Base-by-base conservation (phyloP, 2,113 vertebrate genomes). In the Columba livia region DNA sequence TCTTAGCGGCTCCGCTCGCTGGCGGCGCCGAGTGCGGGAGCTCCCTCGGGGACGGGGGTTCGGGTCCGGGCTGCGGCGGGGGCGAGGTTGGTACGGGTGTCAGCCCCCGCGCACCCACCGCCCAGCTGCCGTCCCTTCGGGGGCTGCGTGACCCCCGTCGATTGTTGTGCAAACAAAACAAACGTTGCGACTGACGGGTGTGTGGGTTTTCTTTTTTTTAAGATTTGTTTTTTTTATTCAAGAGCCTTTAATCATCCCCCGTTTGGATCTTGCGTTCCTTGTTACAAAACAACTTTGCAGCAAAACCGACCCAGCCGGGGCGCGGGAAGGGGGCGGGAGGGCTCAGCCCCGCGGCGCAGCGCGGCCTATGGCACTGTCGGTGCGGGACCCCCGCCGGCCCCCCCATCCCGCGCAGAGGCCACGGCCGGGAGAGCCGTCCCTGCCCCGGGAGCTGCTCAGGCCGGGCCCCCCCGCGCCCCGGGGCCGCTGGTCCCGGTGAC, bases 291-390 rank as follows among this genome's bases (percentile, higher is more conserved):
- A 12, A 2, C 28, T 38, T 12, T 28, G 66, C 50, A 47, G 40
- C 42, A 17, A 74, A 70, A 26, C 10, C 5, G 44, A 16, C 6
- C 42, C 9, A 20, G 40, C 11, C 40, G 17, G 78, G 32, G 11
- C 2, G 9, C 8, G 79, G 78, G 26, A 18, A 9, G 28, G 79
- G 79, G 78, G 26, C 31, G 7, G 32, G 9, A 15, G 75, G 50
- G 64, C 50, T 69, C 61, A 24, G 61, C 65, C 75, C 81, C 5
- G 1, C 32, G 1, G 34, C 24, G 56, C 17, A 66, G 83, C 74
- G 65, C 15, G 80, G 70, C 70, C 92, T 91, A 86, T 75, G 94
- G 94, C 92, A 92, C 92, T 87, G 92, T 75, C 0, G 61, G 84
- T 3, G 5, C 4, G 19, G 62, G 72, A 69, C 44, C 64, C 16